Evolutionary conservation across 2,113 vertebrate species (phyloP), one percentile per base, ranked within the genome.

Genomic region (Lepisosteus oculatus): DNA sequence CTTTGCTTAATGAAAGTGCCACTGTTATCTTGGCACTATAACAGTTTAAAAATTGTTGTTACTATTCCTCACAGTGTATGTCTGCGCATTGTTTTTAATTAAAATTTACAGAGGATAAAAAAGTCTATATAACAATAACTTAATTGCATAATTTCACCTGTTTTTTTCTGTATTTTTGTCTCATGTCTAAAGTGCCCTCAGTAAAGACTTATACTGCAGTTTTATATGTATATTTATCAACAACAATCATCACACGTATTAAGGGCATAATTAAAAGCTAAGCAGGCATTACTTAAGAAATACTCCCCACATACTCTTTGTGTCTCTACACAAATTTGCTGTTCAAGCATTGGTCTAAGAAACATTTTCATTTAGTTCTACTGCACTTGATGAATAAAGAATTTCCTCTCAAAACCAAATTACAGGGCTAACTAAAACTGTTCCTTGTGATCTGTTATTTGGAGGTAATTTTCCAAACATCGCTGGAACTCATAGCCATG

Each of bases 381-480:
- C 44, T 81, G 84, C 67, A 78, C 83, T 85, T 91, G 90, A 92
- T 90, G 90, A 91, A 90, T 89, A 87, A 90, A 92, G 90, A 91
- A 92, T 93, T 93, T 92, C 90, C 90, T 92, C 89, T 92, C 83
- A 78, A 76, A 85, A 85, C 87, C 90, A 92, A 93, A 92, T 93
- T 92, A 93, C 85, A 93, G 92, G 85, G 81, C 87, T 90, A 66
- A 77, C 82, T 67, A 78, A 85, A 83, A 85, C 84, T 88, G 80
- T 81, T 88, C 83, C 89, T 89, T 92, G 72, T 88, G 89, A 91
- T 90, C 90, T 93, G 88, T 92, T 92, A 92, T 92, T 92, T 93
- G 88, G 85, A 89, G 86, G 87, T 89, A 92, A 92, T 92, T 92
- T 92, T 92, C 88, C 87, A 90, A 67, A 83, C 82, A 85, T 82